Conservation (phyloP, 2,797 vertebrate genomes). For the Thunnus albacares region DNA sequence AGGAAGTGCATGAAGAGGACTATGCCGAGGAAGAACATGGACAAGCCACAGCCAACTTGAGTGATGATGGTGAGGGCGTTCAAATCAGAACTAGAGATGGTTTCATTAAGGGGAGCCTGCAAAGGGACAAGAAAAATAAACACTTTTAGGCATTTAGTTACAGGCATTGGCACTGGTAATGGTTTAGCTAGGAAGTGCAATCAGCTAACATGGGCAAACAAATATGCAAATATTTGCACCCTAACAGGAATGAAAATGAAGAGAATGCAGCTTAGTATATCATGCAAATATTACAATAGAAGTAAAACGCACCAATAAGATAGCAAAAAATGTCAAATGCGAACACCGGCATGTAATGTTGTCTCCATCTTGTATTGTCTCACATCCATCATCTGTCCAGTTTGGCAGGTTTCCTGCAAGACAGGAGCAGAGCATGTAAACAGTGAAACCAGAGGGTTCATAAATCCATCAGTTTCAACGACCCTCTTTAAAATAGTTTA, state of each 20-base stretch:
- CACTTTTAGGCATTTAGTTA: not conserved
- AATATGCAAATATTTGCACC: not conserved
- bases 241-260: not conserved
- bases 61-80: slow-evolving; percentile 78
- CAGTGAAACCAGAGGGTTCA: not conserved
- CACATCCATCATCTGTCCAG: slow-evolving; percentile 78
- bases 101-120: slow-evolving; percentile 60
- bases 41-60: slow-evolving; percentile 80
- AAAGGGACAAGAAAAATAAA: not conserved
- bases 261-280: not conserved
- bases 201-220: not conserved
- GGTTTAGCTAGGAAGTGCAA: not conserved
- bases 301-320: slow-evolving; percentile 75
- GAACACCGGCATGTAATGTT: slow-evolving; percentile 70
- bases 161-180: not conserved
- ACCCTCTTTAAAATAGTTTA: not conserved
- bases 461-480: not conserved
- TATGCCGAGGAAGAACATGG: slow-evolving; percentile 80
- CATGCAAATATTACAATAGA: not conserved
- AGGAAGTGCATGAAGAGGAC: slow-evolving; percentile 81
- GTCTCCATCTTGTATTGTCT: not conserved
- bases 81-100: slow-evolving; percentile 62
- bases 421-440: not conserved
- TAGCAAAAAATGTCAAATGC: slow-evolving; percentile 85
- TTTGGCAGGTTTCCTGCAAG: slow-evolving; percentile 65